Conservation (phyloP, 2,888 invertebrate genomes). For the Phlogophora meticulosa region DNA sequence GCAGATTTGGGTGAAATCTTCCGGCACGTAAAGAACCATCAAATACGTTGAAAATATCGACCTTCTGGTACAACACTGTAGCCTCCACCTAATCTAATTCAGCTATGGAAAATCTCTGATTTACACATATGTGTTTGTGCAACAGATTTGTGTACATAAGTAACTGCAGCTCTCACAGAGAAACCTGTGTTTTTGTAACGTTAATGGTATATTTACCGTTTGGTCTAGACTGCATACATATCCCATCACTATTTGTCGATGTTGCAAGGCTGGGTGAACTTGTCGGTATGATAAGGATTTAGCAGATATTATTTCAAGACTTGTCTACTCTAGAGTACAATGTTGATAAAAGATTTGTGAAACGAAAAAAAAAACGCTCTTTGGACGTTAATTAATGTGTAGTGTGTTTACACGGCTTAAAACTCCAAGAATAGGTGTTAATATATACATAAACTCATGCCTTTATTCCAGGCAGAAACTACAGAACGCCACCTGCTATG, state of each 20-base stretch:
- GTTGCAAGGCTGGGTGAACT: not conserved
- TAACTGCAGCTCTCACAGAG: conserved; percentile 13
- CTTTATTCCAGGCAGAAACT: no score
- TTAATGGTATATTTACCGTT: conserved; percentile 1
- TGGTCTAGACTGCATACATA: conserved; percentile 11
- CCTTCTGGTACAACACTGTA: not conserved
- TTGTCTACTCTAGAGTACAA: no score
- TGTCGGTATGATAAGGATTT: not conserved
- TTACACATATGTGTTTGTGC: conserved; percentile 5
- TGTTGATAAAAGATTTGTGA: no score
- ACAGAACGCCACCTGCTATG: no score
- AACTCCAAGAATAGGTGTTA: not conserved
- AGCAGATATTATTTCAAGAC: not conserved
- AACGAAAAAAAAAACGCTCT: no score
- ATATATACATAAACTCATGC: no score
- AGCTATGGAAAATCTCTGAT: conserved; percentile 1
- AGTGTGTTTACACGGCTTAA: not conserved
- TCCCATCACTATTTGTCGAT: not conserved
- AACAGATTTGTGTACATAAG: conserved; percentile 19
- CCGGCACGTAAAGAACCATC: no score
- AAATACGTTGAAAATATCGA: not conserved
- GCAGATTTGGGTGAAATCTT: not conserved
- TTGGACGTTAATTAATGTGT: not conserved
- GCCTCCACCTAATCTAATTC: not conserved
- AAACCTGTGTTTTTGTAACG: conserved; percentile 8